phyloP scores from a whole-genome alignment of 2,797 vertebrate genomes.

The Centropyge bicolor region DNA sequence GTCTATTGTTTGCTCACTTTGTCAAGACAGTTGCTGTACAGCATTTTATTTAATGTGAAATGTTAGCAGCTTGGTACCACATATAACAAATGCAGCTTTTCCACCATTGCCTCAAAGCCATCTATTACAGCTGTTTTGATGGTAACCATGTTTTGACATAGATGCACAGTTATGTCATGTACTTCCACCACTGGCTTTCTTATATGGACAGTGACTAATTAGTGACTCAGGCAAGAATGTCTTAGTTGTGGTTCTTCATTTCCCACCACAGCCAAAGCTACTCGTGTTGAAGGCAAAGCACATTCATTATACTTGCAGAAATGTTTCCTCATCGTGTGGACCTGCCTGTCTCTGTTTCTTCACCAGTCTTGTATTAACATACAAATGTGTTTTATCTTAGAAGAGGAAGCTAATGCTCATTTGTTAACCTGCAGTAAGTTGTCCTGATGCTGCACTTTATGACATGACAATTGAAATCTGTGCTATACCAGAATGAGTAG shows the following conservation, averaged over 20 bases:
- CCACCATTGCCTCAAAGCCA: neutral
- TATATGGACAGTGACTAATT: neutral
- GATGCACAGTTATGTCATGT: slow-evolving; percentile 1
- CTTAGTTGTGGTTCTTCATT: slow-evolving; percentile 22
- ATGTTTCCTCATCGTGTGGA: slow-evolving; percentile 6
- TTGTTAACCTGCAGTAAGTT: neutral
- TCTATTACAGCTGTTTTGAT: slow-evolving; percentile 1
- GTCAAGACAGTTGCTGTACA: neutral
- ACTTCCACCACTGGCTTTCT: slow-evolving; percentile 13
- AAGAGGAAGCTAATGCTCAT: neutral
- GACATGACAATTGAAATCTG: neutral
- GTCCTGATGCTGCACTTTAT: neutral
- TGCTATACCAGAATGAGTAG: neutral
- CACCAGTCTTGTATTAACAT: neutral
- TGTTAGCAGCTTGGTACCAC: neutral
- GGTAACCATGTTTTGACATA: neutral
- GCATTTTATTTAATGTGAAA: neutral
- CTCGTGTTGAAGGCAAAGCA: neutral
- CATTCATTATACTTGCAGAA: slow-evolving; percentile 15
- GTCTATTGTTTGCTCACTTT: neutral
- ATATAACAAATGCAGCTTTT: neutral
- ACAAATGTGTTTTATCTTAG: neutral
- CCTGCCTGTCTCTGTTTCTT: neutral
- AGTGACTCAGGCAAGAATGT: slow-evolving; percentile 13
- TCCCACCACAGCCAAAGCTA: slow-evolving; percentile 1